Percentiles rank a stretch among this genome's conserved stretches.
These are phyloP conservation scores for Pomacea maculata DNA, from an alignment of 1,140 invertebrate species.

Conservation along the genomic window DNA sequence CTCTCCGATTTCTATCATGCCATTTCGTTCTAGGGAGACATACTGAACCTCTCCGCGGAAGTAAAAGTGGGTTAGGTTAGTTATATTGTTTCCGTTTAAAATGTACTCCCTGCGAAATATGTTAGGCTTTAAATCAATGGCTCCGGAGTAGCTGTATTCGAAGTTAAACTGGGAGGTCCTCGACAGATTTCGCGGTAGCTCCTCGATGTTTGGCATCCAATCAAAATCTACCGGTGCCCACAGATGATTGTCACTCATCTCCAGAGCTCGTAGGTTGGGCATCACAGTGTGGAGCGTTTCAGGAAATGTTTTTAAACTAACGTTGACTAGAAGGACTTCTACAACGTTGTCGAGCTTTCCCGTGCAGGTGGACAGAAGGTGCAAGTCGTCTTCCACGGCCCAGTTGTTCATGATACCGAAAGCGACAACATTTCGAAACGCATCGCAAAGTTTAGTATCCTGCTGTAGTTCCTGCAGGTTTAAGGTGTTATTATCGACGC, in stretches of 20 bases:
- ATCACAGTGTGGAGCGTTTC: slow-evolving; percentile 22
- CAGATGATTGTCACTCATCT: slow-evolving; percentile 36
- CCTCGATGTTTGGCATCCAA: slow-evolving; percentile 22
- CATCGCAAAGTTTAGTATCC: background rate
- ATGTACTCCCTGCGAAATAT: slow-evolving; percentile 28
- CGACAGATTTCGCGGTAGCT: slow-evolving; percentile 31
- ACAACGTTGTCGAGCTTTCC: slow-evolving; percentile 11
- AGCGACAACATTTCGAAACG: slow-evolving; percentile 1
- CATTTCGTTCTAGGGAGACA: slow-evolving; percentile 33
- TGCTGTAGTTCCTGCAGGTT: background rate
- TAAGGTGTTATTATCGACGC: background rate
- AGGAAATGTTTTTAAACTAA: slow-evolving; percentile 26
- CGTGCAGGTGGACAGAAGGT: background rate
- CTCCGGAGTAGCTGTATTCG: slow-evolving; percentile 30
- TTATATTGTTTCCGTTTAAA: slow-evolving; percentile 36
- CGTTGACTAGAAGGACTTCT: slow-evolving; percentile 28
- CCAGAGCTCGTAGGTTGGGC: slow-evolving; percentile 41
- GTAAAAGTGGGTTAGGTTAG: slow-evolving; percentile 26
- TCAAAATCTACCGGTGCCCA: slow-evolving; percentile 38
- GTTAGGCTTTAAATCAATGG: slow-evolving; percentile 30
- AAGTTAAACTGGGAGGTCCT: slow-evolving; percentile 27
- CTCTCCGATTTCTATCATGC: slow-evolving; percentile 16
- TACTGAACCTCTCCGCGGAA: slow-evolving; percentile 38
- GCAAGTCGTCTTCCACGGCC: background rate
- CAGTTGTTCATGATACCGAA: slow-evolving; percentile 1